Conservation (phyloP, 2,888 invertebrate species). For the Eucera pruinosa region DNA sequence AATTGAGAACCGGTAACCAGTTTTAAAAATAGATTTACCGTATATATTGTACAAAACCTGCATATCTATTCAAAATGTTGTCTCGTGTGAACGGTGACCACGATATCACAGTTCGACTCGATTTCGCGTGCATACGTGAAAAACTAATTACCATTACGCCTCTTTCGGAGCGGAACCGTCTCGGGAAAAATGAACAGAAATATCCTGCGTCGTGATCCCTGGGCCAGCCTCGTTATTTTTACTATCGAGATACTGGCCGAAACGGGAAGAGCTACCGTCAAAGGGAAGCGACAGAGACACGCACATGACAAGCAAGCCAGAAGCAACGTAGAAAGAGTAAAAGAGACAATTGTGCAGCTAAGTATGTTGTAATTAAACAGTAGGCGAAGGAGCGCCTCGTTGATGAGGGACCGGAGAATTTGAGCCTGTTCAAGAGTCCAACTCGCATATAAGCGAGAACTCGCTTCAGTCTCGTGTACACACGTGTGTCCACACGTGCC, state of each 20-base stretch:
- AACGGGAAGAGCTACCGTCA: slow-evolving; percentile 27
- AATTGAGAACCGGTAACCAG: too few relatives aligned
- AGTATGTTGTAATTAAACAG: slow-evolving; percentile 80
- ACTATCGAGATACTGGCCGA: slow-evolving; percentile 51
- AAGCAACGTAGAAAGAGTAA: slow-evolving; percentile 48
- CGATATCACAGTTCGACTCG: neutral
- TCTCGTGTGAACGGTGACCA: neutral
- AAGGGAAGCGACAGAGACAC: slow-evolving; percentile 27
- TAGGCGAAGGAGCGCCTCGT: slow-evolving; percentile 78
- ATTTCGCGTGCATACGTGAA: slow-evolving; percentile 19
- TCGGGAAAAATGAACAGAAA: slow-evolving; percentile 35
- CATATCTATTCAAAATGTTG: neutral
- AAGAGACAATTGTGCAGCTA: slow-evolving; percentile 64
- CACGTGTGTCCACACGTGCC: slow-evolving; percentile 41
- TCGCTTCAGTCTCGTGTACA: slow-evolving; percentile 10
- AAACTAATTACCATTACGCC: slow-evolving; percentile 56
- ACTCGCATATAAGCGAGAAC: slow-evolving; percentile 10
- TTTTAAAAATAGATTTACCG: too few relatives aligned
- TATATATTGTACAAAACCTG: too few relatives aligned
- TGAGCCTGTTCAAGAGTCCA: slow-evolving; percentile 67
- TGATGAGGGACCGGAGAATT: slow-evolving; percentile 80
- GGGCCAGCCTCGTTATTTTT: slow-evolving; percentile 51
- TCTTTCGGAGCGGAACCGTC: slow-evolving; percentile 38
- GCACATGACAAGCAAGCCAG: slow-evolving; percentile 29
- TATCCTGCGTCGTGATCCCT: slow-evolving; percentile 32